These are phyloP conservation scores for Tricholauxania praeusta DNA, from an alignment of 2,888 invertebrate genomes.

Conservation along the genomic window DNA sequence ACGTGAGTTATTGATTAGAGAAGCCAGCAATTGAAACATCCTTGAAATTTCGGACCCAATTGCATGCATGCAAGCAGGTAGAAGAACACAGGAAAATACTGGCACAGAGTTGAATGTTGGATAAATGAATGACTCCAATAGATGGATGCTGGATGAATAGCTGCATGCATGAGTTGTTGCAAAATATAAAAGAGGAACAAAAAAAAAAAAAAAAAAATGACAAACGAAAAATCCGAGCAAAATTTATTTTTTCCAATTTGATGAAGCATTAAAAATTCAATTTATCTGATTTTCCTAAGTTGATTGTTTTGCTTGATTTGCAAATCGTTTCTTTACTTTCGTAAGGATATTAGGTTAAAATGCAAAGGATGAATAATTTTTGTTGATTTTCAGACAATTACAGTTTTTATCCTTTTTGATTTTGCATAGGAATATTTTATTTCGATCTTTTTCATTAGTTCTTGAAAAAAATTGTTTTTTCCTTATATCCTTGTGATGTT, in stretches of 20 bases:
- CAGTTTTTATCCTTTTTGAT: too few species aligned
- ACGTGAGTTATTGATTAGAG: conserved; percentile 18
- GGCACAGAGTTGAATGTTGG: not conserved
- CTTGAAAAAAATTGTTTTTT: too few species aligned
- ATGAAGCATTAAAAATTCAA: conserved; percentile 31
- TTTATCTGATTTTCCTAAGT: conserved; percentile 23
- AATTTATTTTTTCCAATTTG: conserved; percentile 25
- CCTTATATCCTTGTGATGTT: too few species aligned
- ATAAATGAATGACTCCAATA: not conserved
- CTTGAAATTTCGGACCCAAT: too few species aligned
- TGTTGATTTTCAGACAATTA: too few species aligned
- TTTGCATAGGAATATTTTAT: too few species aligned
- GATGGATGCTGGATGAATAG: not conserved
- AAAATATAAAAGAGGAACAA: not conserved
- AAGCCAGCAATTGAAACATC: too few species aligned
- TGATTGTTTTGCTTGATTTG: conserved; percentile 23
- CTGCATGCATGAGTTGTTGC: not conserved
- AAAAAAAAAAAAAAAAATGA: conserved; percentile 6
- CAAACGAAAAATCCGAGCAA: not conserved
- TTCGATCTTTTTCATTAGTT: too few species aligned
- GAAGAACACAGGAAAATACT: not conserved
- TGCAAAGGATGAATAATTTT: conserved; percentile 18
- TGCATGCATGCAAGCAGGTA: not conserved
- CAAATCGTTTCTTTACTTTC: not conserved
- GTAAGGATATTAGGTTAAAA: not conserved